Evolutionary conservation across 64 coral and sea anemone genomes (phyloP), one percentile per base, ranked within the genome.

Genomic region (Platygyra sinensis): DNA sequence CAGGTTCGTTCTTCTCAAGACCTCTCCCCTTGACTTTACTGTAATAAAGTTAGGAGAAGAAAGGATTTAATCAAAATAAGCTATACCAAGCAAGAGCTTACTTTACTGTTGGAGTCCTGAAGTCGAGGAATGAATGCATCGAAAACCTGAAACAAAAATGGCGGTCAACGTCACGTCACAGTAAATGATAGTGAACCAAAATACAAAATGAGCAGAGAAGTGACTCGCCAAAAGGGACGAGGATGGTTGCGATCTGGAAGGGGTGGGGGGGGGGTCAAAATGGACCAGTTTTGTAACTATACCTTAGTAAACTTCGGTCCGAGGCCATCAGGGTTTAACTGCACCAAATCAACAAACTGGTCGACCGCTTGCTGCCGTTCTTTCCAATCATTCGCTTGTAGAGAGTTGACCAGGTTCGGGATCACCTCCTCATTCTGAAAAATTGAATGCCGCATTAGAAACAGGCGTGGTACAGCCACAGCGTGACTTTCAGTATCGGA

Each of bases 281-380:
- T 36, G 33, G 33, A 36, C 33, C 3, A 36, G 33, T 36, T 36
- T 3, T 36, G 33, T 73, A 52, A 33, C 22, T 10, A 15, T 98
- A 98, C 96, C 96, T 98, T 98, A 8, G 94, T 95, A 76, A 98
- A 93, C 73, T 98, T 98, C 12, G 88, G 32, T 38, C 93, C 94
- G 15, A 95, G 75, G 19, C 94, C 94, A 50, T 95, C 79, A 19
- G 90, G 90, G 51, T 95, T 95, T 42, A 84, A 77, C 77, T 90
- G 76, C 11, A 91, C 84, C 24, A 98, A 54, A n/a, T 91, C 80
- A 74, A 93, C 89, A 82, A 98, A 75, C 46, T 79, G 81, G 78
- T 98, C 96, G 60, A 98, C 74, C 10, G 93, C 96, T 50, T 91
- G 90, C 32, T 93, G 88, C 76, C 96, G 83, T 79, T 98, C 96